Evolutionary conservation across 2,113 vertebrate species (phyloP), one percentile per base, ranked within the genome.

Genomic region (Ceratotherium simum): DNA sequence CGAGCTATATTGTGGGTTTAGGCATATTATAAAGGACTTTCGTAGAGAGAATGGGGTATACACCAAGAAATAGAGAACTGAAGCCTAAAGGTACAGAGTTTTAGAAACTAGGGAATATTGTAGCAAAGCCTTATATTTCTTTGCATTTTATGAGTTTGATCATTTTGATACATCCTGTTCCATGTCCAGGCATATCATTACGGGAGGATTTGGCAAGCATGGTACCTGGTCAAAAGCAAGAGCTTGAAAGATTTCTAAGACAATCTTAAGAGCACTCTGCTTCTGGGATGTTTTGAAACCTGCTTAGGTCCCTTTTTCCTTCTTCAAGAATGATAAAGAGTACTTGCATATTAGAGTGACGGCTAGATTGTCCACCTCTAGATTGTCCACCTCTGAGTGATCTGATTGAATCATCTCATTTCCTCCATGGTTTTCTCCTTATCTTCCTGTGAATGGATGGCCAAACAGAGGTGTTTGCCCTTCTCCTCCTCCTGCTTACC

Each of bases 221-320:
- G 51, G 39, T 90, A 42, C 80, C 75, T 94, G 78, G 42, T 91
- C 23, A 54, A 84, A 84, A 95, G 58, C n/a, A 95, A 93, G n/a
- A 96, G 16, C 86, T 82, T 83, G 42, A 82, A 92, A 72, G 56
- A 72, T 82, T 97, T 95, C 42, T 67, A 95, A 36, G 65, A 90
- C 18, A 91, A 56, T 85, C 83, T 84, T 95, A 56, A 80, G 51
- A 93, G 25, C 9, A 83, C 31, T 98, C 70, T 72, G 46, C 54
- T 96, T 82, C 78, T 39, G 89, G 64, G 39, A 82, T 92, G 6
- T 95, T 83, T 90, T 95, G 69, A 67, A 93, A 97, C 93, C 36
- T 90, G 56, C 65, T n/a, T 36, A 91, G 29, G 36, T 88, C n/a
- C 90, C 23, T 85, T n/a, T 78, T 83, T 92, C 25, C 95, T 88